Evolutionary conservation across 2,113 vertebrate species (phyloP), one percentile per base, ranked within the genome.

Genomic region (Pygoscelis adeliae): DNA sequence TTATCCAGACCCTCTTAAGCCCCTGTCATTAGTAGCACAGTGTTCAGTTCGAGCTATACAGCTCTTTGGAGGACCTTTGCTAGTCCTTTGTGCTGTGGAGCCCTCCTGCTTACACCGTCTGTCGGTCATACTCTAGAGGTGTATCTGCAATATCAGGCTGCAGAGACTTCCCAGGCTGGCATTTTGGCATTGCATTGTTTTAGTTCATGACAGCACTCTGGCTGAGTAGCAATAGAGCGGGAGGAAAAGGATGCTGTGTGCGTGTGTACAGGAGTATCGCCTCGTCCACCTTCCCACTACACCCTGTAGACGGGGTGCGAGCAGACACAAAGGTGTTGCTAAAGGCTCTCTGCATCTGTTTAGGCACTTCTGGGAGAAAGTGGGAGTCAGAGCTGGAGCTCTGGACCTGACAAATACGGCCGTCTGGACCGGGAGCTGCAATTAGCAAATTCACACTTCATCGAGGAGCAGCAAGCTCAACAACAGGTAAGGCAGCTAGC

Each of bases 381-480:
- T 2, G 98, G 98, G 2, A 98, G 98, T 94, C 99, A 98, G 95
- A 98, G 97, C 72, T 99, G 99, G 99, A 98, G 98, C 93, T 87
- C 98, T 13, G 98, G 98, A 70, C 59, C 90, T 6, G 99, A 99
- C 87, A 99, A 99, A 77, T 99, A 99, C 32, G 96, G 96, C 40
- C 98, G 98, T 16, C 97, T 99, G 36, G 99, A 99, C 94, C 98
- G 94, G 8, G 99, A 99, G 67, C 98, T 99, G 81, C 99, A 99
- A 76, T 97, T 97, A 20, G 99, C 99, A 80, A 99, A 99, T 96
- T 98, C 99, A 42, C 98, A 99, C 82, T 99, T 99, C 95, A 99
- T 99, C 2, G 99, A 99, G 76, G 99, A 99, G 85, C 99, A 99
- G 93, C 99, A 99, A 82, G 97, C 98, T 4, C 99, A 99, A 91